Conservation (phyloP, 2,797 vertebrate genomes). For the Falco berigora region DNA sequence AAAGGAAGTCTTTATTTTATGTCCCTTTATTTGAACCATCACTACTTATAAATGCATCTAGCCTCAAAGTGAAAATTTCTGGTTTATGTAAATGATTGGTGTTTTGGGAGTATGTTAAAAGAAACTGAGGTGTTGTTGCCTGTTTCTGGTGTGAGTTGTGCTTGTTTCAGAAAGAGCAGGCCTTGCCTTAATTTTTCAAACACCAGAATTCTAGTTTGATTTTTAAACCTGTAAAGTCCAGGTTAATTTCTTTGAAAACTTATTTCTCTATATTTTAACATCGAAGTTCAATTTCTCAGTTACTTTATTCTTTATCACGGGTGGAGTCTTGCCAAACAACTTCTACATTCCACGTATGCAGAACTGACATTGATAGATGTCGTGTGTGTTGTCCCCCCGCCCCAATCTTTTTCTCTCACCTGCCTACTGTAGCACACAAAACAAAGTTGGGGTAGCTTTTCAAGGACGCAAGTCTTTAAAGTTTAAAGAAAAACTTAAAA, state of each 20-base stretch:
- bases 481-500: constrained; percentile 7
- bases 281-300: not conserved
- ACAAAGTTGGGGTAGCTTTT: not conserved
- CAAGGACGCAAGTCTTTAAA: not conserved
- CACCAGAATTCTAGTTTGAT: not conserved
- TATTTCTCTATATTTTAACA: not conserved
- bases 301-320: not conserved
- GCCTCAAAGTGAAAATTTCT: not conserved
- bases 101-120: not conserved
- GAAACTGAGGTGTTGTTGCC: not conserved
- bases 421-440: not conserved
- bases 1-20: not conserved
- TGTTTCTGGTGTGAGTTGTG: not conserved
- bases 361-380: not conserved
- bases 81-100: not conserved
- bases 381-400: too few relatives aligned
- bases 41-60: not conserved
- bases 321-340: not conserved
- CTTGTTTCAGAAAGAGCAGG: not conserved
- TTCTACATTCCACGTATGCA: not conserved
- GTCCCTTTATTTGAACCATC: not conserved
- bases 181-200: not conserved
- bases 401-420: not conserved
- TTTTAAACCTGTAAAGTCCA: not conserved
- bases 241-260: not conserved